Conservation (phyloP, 2,888 invertebrate species). For the Melieria omissa region DNA sequence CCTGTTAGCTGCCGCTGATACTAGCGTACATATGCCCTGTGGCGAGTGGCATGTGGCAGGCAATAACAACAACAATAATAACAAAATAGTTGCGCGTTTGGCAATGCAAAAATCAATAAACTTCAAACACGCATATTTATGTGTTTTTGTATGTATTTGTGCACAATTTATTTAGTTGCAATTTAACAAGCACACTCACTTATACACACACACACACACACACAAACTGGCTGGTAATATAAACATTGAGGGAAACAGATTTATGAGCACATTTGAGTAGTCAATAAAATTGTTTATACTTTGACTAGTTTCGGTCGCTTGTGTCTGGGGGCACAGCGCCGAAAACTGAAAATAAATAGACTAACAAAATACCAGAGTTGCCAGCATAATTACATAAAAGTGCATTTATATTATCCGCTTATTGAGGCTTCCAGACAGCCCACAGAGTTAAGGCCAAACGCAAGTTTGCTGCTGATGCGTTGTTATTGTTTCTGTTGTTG, state of each 20-base stretch:
- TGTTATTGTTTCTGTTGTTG: too few species aligned
- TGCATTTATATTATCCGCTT: too few species aligned
- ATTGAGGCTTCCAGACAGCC: too few species aligned
- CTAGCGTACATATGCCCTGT: too few species aligned
- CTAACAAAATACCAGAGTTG: too few species aligned
- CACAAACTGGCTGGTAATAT: not conserved
- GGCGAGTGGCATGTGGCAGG: constrained; percentile 14
- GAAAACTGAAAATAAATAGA: too few species aligned
- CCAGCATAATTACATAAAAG: too few species aligned
- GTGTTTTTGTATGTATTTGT: not conserved
- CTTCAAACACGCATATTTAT: not conserved
- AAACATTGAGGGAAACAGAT: constrained; percentile 10
- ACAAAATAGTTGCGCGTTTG: too few species aligned
- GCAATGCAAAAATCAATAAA: constrained; percentile 23
- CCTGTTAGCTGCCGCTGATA: constrained; percentile 9
- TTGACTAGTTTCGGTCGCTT: not conserved
- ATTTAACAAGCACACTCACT: constrained; percentile 22
- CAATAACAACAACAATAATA: not conserved
- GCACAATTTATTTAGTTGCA: constrained; percentile 3
- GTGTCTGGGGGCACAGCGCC: not conserved
- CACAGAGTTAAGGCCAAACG: too few species aligned
- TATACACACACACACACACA: not conserved
- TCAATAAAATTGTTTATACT: constrained; percentile 23
- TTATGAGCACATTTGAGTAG: constrained; percentile 18
- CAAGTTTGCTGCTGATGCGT: too few species aligned